A percentile compares a stretch with the other conserved stretches of the same genome.
These are phyloP conservation scores for Ochotona curzoniae DNA, from an alignment of 2,113 vertebrate genomes.

Conservation along the genomic window DNA sequence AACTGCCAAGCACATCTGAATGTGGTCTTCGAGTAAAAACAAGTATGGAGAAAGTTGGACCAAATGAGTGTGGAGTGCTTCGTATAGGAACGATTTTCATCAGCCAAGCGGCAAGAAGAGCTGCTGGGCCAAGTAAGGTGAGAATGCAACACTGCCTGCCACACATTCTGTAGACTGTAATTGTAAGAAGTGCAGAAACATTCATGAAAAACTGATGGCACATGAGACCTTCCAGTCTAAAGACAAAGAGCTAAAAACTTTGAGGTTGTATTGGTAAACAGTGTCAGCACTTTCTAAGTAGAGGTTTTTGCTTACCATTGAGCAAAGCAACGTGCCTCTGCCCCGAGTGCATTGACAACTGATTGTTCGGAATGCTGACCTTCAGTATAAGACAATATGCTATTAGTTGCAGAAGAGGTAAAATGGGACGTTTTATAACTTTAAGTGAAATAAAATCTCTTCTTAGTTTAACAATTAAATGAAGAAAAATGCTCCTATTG, in stretches of 20 bases:
- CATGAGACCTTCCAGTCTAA: slow-evolving; percentile 54
- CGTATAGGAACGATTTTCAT: not conserved
- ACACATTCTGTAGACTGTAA: slow-evolving; percentile 45
- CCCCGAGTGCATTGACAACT: slow-evolving; percentile 63
- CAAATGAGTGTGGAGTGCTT: slow-evolving; percentile 2
- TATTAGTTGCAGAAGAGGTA: not conserved
- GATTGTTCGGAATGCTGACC: slow-evolving; percentile 69
- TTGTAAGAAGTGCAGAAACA: slow-evolving; percentile 58
- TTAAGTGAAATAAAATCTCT: not conserved
- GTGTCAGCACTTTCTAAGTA: slow-evolving; percentile 66
- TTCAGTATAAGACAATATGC: slow-evolving; percentile 41
- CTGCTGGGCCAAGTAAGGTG: not conserved
- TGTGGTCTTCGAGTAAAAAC: slow-evolving; percentile 36
- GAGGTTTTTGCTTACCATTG: slow-evolving; percentile 61
- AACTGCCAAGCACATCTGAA: slow-evolving; percentile 50
- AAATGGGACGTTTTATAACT: not conserved
- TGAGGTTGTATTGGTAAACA: slow-evolving; percentile 73
- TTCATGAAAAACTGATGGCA: too few species aligned
- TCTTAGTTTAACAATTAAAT: slow-evolving; percentile 8
- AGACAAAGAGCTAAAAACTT: slow-evolving; percentile 63
- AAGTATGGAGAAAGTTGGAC: slow-evolving; percentile 21
- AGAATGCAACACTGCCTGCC: not conserved
- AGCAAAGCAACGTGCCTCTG: slow-evolving; percentile 74
- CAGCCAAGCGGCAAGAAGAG: slow-evolving; percentile 13
- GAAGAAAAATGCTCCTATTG: not conserved